Evolutionary conservation across 2,113 vertebrate species (phyloP).

Genomic region (Neomonachus schauinslandi): DNA sequence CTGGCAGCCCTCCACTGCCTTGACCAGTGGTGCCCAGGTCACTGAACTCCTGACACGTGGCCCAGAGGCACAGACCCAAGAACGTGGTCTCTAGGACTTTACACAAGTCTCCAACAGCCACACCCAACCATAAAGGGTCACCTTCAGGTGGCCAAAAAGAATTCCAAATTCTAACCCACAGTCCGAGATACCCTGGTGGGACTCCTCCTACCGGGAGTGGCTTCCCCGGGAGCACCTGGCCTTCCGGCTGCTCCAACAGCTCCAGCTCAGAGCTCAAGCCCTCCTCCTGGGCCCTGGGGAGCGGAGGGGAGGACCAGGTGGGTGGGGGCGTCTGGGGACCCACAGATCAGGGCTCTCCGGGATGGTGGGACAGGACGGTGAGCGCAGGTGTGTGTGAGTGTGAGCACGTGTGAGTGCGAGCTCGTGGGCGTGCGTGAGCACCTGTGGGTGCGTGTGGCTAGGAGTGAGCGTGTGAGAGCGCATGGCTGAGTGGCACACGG

Average conservation of each 20-base stretch:
- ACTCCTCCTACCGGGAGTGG: accelerated
- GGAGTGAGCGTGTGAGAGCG: background rate
- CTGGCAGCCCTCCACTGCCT: accelerated
- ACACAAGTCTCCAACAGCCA: no score
- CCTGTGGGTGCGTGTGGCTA: background rate
- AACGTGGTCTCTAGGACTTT: background rate
- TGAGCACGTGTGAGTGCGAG: background rate
- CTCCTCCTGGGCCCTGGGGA: background rate
- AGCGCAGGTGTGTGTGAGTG: background rate
- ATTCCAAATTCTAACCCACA: background rate
- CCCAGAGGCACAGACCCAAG: background rate
- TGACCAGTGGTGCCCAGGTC: accelerated
- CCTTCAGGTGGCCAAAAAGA: background rate
- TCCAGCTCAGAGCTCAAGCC: no score
- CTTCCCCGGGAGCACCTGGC: background rate
- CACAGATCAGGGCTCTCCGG: accelerated
- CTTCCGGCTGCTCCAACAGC: background rate
- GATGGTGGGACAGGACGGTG: background rate
- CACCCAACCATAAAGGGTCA: background rate
- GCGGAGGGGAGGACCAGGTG: accelerated
- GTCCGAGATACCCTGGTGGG: accelerated
- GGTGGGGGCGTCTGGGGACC: background rate
- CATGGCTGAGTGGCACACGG: accelerated
- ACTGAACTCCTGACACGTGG: accelerated
- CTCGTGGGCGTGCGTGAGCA: background rate